Evolutionary conservation across 2,797 vertebrate species (phyloP).

Genomic region (Rhinatrema bivittatum): DNA sequence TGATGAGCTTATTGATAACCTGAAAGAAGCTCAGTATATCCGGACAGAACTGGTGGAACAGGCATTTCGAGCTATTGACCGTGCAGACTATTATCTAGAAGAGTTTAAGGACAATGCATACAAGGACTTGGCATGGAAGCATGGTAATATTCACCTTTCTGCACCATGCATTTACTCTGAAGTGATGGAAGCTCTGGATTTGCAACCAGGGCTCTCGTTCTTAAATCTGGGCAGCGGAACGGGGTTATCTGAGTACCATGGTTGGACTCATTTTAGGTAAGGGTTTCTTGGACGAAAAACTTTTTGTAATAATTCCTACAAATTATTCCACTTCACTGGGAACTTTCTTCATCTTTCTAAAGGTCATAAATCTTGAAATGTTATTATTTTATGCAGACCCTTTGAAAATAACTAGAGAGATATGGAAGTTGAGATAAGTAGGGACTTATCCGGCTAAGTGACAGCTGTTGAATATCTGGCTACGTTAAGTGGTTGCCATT

Average conservation of each 20-base stretch:
- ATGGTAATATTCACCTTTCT: slow-evolving; percentile 92
- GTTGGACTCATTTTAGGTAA: slow-evolving; percentile 92
- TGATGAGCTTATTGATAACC: slow-evolving; percentile 89
- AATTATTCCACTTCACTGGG: too few species aligned
- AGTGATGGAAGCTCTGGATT: slow-evolving; percentile 94
- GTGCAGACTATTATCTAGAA: slow-evolving; percentile 91
- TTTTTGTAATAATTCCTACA: too few species aligned
- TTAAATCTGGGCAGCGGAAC: slow-evolving; percentile 94
- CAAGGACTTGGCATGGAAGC: slow-evolving; percentile 92
- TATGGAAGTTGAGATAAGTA: too few species aligned
- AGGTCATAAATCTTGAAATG: too few species aligned
- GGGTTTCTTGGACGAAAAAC: slow-evolving; percentile 20
- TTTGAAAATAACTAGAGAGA: too few species aligned
- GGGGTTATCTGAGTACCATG: slow-evolving; percentile 95
- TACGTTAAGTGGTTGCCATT: too few species aligned
- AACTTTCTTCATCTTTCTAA: too few species aligned
- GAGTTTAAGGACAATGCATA: slow-evolving; percentile 92
- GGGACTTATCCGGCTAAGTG: too few species aligned
- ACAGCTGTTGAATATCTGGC: too few species aligned
- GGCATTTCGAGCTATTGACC: slow-evolving; percentile 86
- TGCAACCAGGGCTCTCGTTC: slow-evolving; percentile 89
- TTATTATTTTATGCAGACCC: too few species aligned
- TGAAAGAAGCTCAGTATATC: slow-evolving; percentile 94
- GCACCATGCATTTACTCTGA: slow-evolving; percentile 96
- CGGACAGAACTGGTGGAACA: slow-evolving; percentile 85